phyloP scores from a whole-genome alignment of 92 coral and sea anemone genomes.

The Metridium senile region DNA sequence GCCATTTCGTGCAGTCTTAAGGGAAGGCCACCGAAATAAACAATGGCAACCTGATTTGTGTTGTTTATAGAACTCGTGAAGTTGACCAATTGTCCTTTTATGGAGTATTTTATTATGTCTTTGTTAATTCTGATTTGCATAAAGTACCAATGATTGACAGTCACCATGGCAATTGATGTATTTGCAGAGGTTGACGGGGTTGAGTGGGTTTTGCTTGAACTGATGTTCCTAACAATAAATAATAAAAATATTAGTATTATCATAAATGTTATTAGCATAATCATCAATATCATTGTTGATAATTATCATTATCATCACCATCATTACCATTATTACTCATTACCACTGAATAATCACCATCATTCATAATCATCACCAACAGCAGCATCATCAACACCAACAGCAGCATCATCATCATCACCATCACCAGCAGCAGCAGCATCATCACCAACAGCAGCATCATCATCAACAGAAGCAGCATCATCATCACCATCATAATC shows the following conservation, averaged over 20 bases:
- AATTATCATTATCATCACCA: too few species aligned
- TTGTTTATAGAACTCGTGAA: background rate
- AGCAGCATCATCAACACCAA: too few species aligned
- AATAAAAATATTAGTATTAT: background rate
- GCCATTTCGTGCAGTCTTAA: background rate
- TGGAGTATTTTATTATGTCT: background rate
- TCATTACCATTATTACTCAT: too few species aligned
- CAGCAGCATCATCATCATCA: too few species aligned
- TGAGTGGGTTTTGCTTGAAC: slow-evolving; percentile 13
- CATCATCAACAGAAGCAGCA: too few species aligned
- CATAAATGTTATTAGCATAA: too few species aligned
- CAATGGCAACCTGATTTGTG: background rate
- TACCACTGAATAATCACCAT: too few species aligned
- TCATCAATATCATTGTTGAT: too few species aligned
- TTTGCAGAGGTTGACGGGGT: background rate
- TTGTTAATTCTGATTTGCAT: slow-evolving; percentile 1
- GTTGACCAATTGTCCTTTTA: background rate
- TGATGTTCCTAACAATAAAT: slow-evolving; percentile 4
- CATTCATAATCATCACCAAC: too few species aligned
- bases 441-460: too few species aligned
- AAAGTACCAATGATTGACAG: slow-evolving; percentile 18
- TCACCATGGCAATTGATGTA: slow-evolving; percentile 17
- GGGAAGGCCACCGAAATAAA: slow-evolving; percentile 30
- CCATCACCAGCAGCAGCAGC: too few species aligned
- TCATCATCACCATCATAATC: too few species aligned